These are phyloP conservation scores for Conus canariensis DNA, from an alignment of 2,888 invertebrate genomes.

Conservation along the genomic window DNA sequence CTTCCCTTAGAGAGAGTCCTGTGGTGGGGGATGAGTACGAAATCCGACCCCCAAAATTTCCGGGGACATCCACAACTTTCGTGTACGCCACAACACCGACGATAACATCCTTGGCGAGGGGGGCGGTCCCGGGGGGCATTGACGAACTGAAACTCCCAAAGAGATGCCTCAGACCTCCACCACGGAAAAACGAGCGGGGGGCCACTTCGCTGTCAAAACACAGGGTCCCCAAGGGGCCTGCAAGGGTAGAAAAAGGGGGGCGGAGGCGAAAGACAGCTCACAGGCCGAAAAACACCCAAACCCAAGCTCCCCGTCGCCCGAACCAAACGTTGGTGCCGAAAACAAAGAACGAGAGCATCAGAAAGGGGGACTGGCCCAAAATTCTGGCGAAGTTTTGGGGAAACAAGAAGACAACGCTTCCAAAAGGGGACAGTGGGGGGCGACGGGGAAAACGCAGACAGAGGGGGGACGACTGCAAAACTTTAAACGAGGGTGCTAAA, in stretches of 20 bases:
- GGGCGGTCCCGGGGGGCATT: neutral
- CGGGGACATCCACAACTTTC: constrained; percentile 3
- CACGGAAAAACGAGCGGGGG: neutral
- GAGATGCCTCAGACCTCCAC: neutral
- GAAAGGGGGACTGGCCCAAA: too few relatives aligned
- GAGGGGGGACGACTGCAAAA: neutral
- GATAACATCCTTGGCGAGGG: neutral
- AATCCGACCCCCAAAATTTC: neutral
- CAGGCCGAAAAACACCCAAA: too few relatives aligned
- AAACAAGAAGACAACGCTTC: too few relatives aligned
- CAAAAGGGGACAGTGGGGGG: neutral
- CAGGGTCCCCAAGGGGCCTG: too few relatives aligned
- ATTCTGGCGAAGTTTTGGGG: too few relatives aligned
- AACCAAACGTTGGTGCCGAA: too few relatives aligned
- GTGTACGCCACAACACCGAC: neutral
- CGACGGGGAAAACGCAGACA: neutral
- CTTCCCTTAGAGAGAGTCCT: neutral
- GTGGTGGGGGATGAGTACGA: neutral
- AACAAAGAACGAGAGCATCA: too few relatives aligned
- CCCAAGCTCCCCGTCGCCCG: too few relatives aligned
- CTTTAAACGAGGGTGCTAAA: neutral
- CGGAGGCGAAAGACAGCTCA: too few relatives aligned
- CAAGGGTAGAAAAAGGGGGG: too few relatives aligned
- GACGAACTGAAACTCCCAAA: neutral
- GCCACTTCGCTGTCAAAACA: too few relatives aligned